These are phyloP conservation scores for Sarcophaga variegata DNA, from an alignment of 2,888 invertebrate species.

Conservation along the genomic window DNA sequence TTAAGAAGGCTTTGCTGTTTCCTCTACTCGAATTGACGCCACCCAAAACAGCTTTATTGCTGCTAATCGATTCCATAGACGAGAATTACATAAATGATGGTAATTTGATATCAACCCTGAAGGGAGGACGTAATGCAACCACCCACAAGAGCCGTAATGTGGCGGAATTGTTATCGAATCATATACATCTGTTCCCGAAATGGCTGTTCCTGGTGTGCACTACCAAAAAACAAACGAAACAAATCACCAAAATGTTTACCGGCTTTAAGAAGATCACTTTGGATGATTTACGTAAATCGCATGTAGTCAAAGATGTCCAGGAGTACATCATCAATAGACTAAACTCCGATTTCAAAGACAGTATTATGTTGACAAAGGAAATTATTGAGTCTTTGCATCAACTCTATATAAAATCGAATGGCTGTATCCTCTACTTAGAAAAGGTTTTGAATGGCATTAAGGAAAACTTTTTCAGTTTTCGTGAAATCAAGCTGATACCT, in stretches of 20 bases:
- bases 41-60: constrained; percentile 91
- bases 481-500: constrained; percentile 96
- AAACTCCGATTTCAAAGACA: constrained; percentile 93
- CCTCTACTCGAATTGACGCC: constrained; percentile 93
- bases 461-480: constrained; percentile 94
- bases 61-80: constrained; percentile 96
- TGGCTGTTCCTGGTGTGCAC: constrained; percentile 96
- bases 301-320: constrained; percentile 97
- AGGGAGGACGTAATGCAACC: constrained; percentile 77
- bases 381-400: constrained; percentile 98
- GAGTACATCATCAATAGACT: constrained; percentile 95
- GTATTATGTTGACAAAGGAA: constrained; percentile 92
- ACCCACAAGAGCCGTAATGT: constrained; percentile 85
- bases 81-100: constrained; percentile 86
- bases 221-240: constrained; percentile 91
- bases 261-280: constrained; percentile 95
- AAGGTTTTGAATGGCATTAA: constrained; percentile 96
- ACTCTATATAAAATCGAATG: constrained; percentile 97
- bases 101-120: constrained; percentile 83
- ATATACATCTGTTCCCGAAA: constrained; percentile 94
- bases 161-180: constrained; percentile 92
- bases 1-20: constrained; percentile 93
- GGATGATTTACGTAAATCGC: constrained; percentile 93
- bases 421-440: constrained; percentile 93
- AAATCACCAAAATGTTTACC: constrained; percentile 91